Base-by-base conservation (phyloP, 2,797 vertebrate genomes). In the Heteromormyrus szaboi region DNA sequence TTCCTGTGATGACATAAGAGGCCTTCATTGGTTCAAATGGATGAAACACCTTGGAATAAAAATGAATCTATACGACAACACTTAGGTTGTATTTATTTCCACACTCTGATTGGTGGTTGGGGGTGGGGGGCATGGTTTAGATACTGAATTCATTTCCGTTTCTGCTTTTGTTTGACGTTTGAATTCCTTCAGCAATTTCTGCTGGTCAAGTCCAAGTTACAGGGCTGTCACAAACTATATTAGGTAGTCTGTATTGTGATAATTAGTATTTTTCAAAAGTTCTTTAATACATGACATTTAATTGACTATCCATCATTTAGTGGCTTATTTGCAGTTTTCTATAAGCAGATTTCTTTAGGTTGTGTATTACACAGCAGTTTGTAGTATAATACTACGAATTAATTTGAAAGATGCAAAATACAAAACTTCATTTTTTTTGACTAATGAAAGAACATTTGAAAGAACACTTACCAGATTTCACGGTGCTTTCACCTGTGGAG, bases 21-120 rank as follows among this genome's bases (percentile, higher is more conserved):
- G 85, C 50, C 85, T 86, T 54, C 22, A 86, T 19, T 37, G 17
- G 14, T 86, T 54, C 51, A 85, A 85, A 48, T 86, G 85, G 50
- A 19, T 53, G 51, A 56, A 51, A 86, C 85, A 86, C 85, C 22
- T 29, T 86, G 85, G 85, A 86, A 86, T 86, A 86, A 54, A 86
- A 86, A 37, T 41, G 2, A 37, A 86, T 17, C 17, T 22, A 22
- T 86, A 54, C 2, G 8, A 56, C 25, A 86, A 86, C 17, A 17
- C 2, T 85, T 22, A 50, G 8, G 19, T 41, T 86, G 50, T 41
- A 56, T 53, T 86, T 86, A 56, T 86, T 56, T 86, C 2, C 51
- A 56, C 46, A 85, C 2, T 50, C 79, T 50, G 41, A 1, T 46
- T 85, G 50, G 48, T 51, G 44, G 46, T 7, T 12, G 9, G n/a